phyloP scores from a whole-genome alignment of 1,140 invertebrate species.

The Drosophila bocqueti region DNA sequence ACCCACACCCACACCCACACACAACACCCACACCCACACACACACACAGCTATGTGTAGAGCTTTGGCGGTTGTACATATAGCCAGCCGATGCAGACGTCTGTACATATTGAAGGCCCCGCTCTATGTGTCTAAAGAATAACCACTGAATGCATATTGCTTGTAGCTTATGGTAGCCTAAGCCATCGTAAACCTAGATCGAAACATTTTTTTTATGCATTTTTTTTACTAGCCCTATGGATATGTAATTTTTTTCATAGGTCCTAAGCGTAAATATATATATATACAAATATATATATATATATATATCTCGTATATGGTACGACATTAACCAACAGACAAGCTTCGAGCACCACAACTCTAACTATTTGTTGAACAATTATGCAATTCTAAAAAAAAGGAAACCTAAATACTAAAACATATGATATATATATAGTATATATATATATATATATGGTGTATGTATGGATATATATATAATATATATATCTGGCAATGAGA shows the following conservation, averaged over 20 bases:
- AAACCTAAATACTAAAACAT: conserved; percentile 16
- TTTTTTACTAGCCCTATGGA: conserved; percentile 59
- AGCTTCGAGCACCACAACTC: conserved; percentile 47
- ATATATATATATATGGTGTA: not conserved
- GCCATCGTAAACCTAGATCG: conserved; percentile 27
- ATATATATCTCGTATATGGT: conserved; percentile 5
- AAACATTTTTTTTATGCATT: conserved; percentile 32
- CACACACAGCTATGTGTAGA: conserved; percentile 4
- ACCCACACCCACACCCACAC: not conserved
- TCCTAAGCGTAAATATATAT: conserved; percentile 33
- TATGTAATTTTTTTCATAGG: conserved; percentile 48
- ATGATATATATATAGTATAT: conserved; percentile 3
- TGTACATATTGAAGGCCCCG: conserved; percentile 25
- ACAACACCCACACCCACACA: too few relatives aligned
- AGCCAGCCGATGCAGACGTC: conserved; percentile 25
- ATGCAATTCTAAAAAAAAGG: conserved; percentile 39
- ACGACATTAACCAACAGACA: conserved; percentile 51
- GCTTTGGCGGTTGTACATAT: conserved; percentile 38
- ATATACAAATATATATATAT: conserved; percentile 7
- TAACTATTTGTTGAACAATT: conserved; percentile 62
- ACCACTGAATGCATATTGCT: conserved; percentile 29
- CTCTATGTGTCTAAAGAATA: conserved; percentile 34
- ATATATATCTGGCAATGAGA: conserved; percentile 8
- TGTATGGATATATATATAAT: not conserved
- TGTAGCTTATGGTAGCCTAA: conserved; percentile 37